Evolutionary conservation across 2,113 vertebrate species (phyloP).

Genomic region (Petaurus breviceps): DNA sequence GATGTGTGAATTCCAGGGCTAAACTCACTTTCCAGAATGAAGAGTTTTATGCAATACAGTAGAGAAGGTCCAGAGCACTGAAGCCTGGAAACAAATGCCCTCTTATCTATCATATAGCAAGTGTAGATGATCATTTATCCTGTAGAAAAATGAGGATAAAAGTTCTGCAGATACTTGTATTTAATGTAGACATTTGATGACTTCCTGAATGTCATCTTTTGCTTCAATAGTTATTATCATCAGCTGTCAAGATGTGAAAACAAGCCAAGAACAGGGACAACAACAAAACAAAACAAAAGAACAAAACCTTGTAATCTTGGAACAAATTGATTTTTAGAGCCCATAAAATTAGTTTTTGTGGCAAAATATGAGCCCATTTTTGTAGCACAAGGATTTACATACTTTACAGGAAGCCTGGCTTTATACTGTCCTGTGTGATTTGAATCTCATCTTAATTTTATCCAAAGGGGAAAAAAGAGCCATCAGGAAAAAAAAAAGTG

Average conservation of each 20-base stretch:
- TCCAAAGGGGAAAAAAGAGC: neutral
- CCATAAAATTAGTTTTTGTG: constrained; percentile 30
- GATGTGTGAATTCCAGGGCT: neutral
- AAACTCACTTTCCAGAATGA: neutral
- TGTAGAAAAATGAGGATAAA: neutral
- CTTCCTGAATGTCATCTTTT: neutral
- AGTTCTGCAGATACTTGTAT: neutral
- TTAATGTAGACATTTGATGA: neutral
- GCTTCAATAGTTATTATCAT: neutral
- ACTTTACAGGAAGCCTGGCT: constrained; percentile 25
- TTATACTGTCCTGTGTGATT: constrained; percentile 20
- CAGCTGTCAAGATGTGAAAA: neutral
- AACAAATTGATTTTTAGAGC: constrained; percentile 30
- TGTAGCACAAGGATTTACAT: constrained; percentile 23
- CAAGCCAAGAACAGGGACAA: neutral
- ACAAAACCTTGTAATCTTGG: neutral
- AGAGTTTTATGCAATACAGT: neutral
- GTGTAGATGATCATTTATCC: neutral
- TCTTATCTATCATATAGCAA: neutral
- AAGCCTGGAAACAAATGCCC: neutral
- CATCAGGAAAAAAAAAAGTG: neutral
- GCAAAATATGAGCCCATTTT: constrained; percentile 22
- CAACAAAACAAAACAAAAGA: neutral
- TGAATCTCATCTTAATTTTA: constrained; percentile 46
- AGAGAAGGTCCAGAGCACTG: neutral